These are phyloP conservation scores for Pollenia labialis DNA, from an alignment of 2,888 invertebrate genomes.

Conservation along the genomic window DNA sequence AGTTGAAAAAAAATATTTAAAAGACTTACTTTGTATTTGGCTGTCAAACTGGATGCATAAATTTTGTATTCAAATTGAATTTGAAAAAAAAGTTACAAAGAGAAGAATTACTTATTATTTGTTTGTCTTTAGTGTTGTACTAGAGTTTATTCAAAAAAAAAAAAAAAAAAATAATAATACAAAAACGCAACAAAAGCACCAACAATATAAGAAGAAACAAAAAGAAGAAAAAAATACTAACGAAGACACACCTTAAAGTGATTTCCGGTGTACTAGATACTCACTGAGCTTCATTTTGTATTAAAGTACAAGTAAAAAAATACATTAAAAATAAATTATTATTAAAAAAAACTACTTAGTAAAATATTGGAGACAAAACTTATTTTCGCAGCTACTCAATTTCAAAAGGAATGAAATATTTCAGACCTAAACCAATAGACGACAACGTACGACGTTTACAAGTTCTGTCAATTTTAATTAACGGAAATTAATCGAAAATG, in stretches of 20 bases:
- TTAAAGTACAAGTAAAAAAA: constrained; percentile 35
- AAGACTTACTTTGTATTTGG: neutral
- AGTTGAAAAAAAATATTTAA: neutral
- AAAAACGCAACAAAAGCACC: neutral
- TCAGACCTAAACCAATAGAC: constrained; percentile 6
- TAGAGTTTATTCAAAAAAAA: constrained; percentile 15
- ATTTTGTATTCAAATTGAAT: constrained; percentile 34
- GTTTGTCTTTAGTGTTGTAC: constrained; percentile 21
- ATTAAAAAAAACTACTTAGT: constrained; percentile 26
- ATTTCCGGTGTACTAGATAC: constrained; percentile 83
- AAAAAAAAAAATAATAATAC: neutral
- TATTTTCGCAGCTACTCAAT: constrained; percentile 24
- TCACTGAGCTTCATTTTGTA: constrained; percentile 78
- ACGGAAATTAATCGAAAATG: constrained; percentile 77
- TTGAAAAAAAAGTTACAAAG: constrained; percentile 25
- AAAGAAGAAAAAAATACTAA: constrained; percentile 48
- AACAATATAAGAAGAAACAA: constrained; percentile 32
- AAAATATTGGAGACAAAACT: constrained; percentile 37
- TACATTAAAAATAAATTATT: constrained; percentile 55
- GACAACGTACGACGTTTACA: constrained; percentile 9
- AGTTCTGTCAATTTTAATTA: constrained; percentile 80
- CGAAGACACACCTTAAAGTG: constrained; percentile 80
- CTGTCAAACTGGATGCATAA: constrained; percentile 38
- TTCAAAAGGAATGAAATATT: neutral
- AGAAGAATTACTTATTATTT: constrained; percentile 15